Evolutionary conservation across 2,113 vertebrate species (phyloP).

Genomic region (Cromileptes altivelis): DNA sequence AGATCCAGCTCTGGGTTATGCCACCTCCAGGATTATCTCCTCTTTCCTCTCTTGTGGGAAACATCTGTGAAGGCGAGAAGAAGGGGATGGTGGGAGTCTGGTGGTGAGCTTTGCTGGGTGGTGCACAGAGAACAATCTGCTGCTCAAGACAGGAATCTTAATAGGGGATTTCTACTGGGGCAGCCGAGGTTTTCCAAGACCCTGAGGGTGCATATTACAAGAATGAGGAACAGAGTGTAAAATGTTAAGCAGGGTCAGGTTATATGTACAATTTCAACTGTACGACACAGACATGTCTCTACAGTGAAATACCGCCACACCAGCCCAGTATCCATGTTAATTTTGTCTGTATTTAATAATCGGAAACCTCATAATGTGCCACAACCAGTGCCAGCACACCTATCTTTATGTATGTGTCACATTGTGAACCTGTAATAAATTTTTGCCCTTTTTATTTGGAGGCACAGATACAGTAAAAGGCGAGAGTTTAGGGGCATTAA

Average conservation of each 20-base stretch:
- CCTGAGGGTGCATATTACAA: neutral
- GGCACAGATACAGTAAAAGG: too few species aligned
- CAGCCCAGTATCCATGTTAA: neutral
- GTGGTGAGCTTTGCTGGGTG: neutral
- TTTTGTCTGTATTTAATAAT: neutral
- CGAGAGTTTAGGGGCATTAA: too few species aligned
- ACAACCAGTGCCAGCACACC: neutral
- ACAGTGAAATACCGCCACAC: neutral
- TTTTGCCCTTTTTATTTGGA: neutral
- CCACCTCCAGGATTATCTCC: slow-evolving; percentile 21
- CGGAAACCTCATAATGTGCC: neutral
- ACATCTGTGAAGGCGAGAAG: slow-evolving; percentile 31
- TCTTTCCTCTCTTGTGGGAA: slow-evolving; percentile 22
- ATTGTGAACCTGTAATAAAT: neutral
- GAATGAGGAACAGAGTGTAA: neutral
- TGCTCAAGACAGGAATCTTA: slow-evolving; percentile 3
- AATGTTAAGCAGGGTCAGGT: neutral
- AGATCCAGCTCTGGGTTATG: slow-evolving; percentile 35
- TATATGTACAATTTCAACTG: neutral
- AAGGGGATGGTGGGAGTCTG: slow-evolving; percentile 14
- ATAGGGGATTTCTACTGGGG: neutral
- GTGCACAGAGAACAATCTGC: slow-evolving; percentile 24
- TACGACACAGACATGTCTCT: neutral
- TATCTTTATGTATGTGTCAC: neutral
- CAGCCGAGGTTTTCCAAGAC: slow-evolving; percentile 1